Evolutionary conservation across 2,797 vertebrate species (phyloP), one percentile per base, ranked within the genome.

Genomic region (Siniperca obscura): DNA sequence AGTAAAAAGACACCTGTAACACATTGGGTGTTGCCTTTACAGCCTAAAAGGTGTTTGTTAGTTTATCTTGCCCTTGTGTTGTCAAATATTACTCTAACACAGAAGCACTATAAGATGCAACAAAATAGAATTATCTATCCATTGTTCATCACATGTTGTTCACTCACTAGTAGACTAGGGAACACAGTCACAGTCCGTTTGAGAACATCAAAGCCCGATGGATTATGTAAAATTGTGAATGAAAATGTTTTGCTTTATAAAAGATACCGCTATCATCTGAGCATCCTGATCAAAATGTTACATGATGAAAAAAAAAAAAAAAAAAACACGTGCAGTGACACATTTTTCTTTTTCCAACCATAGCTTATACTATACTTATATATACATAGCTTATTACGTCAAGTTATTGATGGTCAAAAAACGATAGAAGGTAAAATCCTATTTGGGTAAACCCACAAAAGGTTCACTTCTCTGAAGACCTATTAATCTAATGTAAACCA

Each of bases 401-500:
- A 25, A n/a, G 19, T 21, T 36, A 40, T 50, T 56, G 12, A 46
- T 27, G 9, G 7, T 34, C 30, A 68, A 48, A 2, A 21, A 0
- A 2, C 27, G 44, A 83, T 2, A 57, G 12, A 48, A 53, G 2
- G n/a, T 22, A 21, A 60, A 77, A 59, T 69, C 21, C 19, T 10
- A 71, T 74, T 42, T 67, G 19, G 9, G 30, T 50, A 40, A 55
- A 55, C 21, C 21, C 19, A 53, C 8, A 73, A 52, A 67, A 67
- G n/a, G 34, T 50, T 65, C 4, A 74, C 48, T 11, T 36, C n/a
- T 44, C 52, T 65, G 22, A 65, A 25, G 21, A 48, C 22, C 13
- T 16, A 62, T 56, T 38, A 56, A 66, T 74, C 11, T 25, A 65
- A 82, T 65, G 17, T 78, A 44, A 79, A 64, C 76, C 44, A 74